Base-by-base conservation (phyloP, 2,797 vertebrate species). In the Ispidina picta region DNA sequence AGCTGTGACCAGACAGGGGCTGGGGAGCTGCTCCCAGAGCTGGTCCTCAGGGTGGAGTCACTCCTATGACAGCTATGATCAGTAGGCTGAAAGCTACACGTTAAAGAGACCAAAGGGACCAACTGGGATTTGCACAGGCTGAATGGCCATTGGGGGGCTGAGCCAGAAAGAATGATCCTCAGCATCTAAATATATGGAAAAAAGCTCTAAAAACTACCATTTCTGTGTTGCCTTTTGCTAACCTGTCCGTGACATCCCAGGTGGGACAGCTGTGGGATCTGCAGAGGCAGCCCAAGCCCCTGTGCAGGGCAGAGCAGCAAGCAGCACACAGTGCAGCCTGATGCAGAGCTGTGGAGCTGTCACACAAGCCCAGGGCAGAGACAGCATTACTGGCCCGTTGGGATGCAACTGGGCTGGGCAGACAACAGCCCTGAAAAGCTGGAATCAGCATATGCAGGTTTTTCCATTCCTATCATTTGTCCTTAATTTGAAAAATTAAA, bases 401-500 rank as follows among this genome's bases (percentile, higher is more conserved):
- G 92, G 93, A 94, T 64, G 79, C 66, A 63, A 51, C 78, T 89
- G 89, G 92, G 92, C 82, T 96, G 91, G 58, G 64, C 48, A 88
- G 78, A 77, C 80, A 92, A 91, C 91, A 95, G 86, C 88, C 87
- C 80, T 96, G 84, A 71, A 76, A 88, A 88, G 55, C 83, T 74
- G 58, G 12, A 64, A 60, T 81, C 83, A 88, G 70, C 86, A 89
- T 71, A 73, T 86, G 92, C 68, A 95, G 87, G 85, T 82, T 94
- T 96, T 95, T 94, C 95, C 93, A 80, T 94, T 72, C 86, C 91
- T 93, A 62, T 89, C 77, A 82, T 73, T 92, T 86, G 92, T 88
- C 87, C 85, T 91, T 73, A 78, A 92, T 95, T 91, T 79, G 71
- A 93, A 70, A 94, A 91, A 94, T 88, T 46, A 93, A 93, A 95